Evolutionary conservation across 2,888 invertebrate genomes (phyloP).

Genomic region (Epiblema foenella): DNA sequence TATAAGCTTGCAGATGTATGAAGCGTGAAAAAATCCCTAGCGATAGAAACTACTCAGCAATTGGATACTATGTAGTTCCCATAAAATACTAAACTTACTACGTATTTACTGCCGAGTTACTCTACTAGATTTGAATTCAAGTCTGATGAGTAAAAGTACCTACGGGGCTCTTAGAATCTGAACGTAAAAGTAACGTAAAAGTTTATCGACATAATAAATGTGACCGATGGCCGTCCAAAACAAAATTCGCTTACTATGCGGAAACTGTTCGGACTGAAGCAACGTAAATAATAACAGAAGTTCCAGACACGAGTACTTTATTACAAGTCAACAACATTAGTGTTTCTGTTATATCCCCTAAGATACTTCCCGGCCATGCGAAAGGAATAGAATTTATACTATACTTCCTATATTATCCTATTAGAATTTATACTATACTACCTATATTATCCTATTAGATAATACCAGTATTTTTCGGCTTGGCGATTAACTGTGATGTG

Average conservation of each 20-base stretch:
- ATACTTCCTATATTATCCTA: too few relatives aligned
- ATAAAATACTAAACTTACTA: background rate
- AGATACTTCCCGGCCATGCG: too few relatives aligned
- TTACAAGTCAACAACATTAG: too few relatives aligned
- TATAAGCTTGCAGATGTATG: background rate
- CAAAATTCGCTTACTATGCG: background rate
- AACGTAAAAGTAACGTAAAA: background rate
- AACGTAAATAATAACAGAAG: too few relatives aligned
- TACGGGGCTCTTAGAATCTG: background rate
- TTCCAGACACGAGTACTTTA: too few relatives aligned
- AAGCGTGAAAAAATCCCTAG: background rate
- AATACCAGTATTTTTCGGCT: background rate
- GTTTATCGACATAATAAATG: background rate
- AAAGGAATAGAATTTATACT: too few relatives aligned
- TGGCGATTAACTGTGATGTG: background rate
- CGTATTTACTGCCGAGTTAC: background rate
- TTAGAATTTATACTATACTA: too few relatives aligned
- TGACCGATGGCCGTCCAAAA: background rate
- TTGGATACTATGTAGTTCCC: background rate
- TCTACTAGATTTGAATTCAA: background rate
- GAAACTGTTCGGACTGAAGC: too few relatives aligned
- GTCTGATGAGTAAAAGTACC: background rate
- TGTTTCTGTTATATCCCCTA: too few relatives aligned
- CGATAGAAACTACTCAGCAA: background rate
- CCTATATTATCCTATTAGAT: too few relatives aligned